Base-by-base conservation (phyloP, 1,140 invertebrate species). In the Colletes gigas region DNA sequence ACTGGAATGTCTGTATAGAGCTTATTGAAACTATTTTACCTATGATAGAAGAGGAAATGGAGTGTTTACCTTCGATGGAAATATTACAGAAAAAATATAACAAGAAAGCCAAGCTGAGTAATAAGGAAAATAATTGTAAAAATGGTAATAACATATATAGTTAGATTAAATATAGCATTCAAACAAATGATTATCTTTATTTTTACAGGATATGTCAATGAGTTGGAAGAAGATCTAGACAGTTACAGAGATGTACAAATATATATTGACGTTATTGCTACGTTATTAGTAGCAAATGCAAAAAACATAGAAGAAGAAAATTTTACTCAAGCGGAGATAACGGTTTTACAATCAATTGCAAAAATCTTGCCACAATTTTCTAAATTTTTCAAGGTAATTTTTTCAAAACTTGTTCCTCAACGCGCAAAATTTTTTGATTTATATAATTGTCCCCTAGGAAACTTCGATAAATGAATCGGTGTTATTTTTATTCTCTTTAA, bases 401-500 rank as follows among this genome's bases (percentile, higher is more conserved):
- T 47, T 62, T 10, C 41, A 15, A 14, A 50, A 44, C 19, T 54
- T 39, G 19, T 52, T 52, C 65, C 67, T 30, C 2, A 41, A 3
- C 21, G 0, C 9, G 41, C 21, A 47, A n/a, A 19, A 54, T 19
- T 4, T 41, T 5, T 3, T 19, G 19, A 19, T 19, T 19, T 57
- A 14, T 39, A 41, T 0, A 8, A 21, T 65, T 73, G 50, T 41
- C 55, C 80, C 82, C 65, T 52, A 89, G 89, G 82, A 83, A 54
- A 47, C 75, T 5, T 17, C 72, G 17, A 50, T 78, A 44, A 80
- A 71, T 14, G 81, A 88, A 3, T 83, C 79, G 14, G 77, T 79
- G 55, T 79, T 89, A 72, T 84, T 85, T 81, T 72, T 89, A 69
- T 67, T 88, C 7, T 88, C 88, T 3, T 65, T 88, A n/a, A 72